A percentile compares a stretch with the other conserved stretches of the same genome.
These are phyloP conservation scores for Poecilia latipinna DNA, from an alignment of 2,113 vertebrate species.

Conservation along the genomic window DNA sequence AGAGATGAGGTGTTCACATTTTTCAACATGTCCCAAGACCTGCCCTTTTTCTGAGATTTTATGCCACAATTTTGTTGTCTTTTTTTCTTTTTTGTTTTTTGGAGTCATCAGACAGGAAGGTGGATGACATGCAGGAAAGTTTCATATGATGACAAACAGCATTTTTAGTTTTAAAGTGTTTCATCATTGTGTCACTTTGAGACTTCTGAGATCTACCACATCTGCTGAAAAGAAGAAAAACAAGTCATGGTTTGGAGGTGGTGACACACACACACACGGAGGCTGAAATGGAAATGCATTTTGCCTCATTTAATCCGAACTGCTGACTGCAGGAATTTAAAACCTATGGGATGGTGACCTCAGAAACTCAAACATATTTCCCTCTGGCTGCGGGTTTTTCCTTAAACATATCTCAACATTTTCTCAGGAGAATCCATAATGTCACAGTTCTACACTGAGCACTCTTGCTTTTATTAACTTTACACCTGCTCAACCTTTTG, in stretches of 20 bases:
- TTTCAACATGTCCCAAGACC: neutral
- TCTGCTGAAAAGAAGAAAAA: neutral
- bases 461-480: constrained; percentile 26
- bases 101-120: neutral
- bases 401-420: constrained; percentile 7
- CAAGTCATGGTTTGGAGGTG: neutral
- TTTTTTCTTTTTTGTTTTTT: neutral
- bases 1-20: neutral
- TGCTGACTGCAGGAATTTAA: neutral
- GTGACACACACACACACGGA: neutral
- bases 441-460: constrained; percentile 22
- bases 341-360: neutral
- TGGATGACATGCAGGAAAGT: neutral
- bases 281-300: neutral
- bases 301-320: neutral
- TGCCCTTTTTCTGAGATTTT: too few relatives aligned
- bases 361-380: neutral
- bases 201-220: neutral
- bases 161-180: too few relatives aligned
- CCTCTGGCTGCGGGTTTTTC: neutral
- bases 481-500: constrained; percentile 33
- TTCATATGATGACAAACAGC: too few relatives aligned
- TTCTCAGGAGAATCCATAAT: constrained; percentile 23
- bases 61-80: neutral
- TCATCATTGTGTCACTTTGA: neutral